Evolutionary conservation across 2,888 invertebrate genomes (phyloP).

Genomic region (Archaeoteleia sp.): DNA sequence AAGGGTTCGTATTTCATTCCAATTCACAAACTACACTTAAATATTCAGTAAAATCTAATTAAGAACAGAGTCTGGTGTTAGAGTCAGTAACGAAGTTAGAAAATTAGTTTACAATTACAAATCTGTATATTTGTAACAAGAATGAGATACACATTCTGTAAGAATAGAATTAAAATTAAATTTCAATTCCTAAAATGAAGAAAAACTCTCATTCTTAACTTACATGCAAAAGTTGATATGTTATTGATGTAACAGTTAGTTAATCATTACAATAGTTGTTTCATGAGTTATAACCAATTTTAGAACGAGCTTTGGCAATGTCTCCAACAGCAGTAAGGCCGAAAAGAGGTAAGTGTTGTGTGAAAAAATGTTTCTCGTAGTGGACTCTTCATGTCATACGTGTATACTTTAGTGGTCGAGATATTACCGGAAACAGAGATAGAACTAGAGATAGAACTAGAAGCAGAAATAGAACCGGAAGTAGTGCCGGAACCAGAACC

Average conservation of each 20-base stretch:
- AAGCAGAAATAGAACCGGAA: conserved; percentile 39
- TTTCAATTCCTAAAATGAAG: too few relatives aligned
- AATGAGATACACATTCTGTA: too few relatives aligned
- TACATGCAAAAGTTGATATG: not conserved
- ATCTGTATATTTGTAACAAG: too few relatives aligned
- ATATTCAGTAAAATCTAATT: too few relatives aligned
- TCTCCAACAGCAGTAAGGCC: conserved; percentile 50
- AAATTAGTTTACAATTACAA: too few relatives aligned
- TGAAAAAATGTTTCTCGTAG: conserved; percentile 18
- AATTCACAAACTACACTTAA: too few relatives aligned
- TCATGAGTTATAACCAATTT: conserved; percentile 54
- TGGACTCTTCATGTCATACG: conserved; percentile 36
- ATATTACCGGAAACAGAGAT: conserved; percentile 45
- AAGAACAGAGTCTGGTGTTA: too few relatives aligned
- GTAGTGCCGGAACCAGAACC: conserved; percentile 34
- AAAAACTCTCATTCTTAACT: not conserved
- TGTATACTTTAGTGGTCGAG: conserved; percentile 47
- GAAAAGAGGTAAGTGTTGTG: conserved; percentile 56
- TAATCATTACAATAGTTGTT: conserved; percentile 9
- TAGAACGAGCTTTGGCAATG: conserved; percentile 68
- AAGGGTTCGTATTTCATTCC: conserved; percentile 68
- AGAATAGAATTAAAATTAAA: too few relatives aligned
- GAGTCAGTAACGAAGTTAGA: too few relatives aligned
- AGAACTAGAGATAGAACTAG: conserved; percentile 38
- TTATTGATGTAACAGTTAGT: not conserved